A percentile compares a stretch with the other conserved stretches of the same genome.
Evolutionary conservation across 1,140 invertebrate genomes (phyloP).

Genomic region (Dreissena polymorpha): DNA sequence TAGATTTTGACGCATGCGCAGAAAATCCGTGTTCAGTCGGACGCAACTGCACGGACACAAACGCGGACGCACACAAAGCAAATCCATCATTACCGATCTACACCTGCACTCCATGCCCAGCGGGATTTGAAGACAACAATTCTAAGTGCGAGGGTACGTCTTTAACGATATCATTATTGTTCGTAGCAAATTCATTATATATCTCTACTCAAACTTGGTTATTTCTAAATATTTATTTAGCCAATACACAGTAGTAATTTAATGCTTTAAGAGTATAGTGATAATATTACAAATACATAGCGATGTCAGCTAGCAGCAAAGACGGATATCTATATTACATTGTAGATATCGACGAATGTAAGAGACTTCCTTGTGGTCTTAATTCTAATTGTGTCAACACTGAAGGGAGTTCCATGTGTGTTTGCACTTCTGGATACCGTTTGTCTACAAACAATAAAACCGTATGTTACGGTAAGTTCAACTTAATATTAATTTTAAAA

Average conservation of each 20-base stretch:
- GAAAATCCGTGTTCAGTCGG: too few relatives aligned
- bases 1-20: background rate
- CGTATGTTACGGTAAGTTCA: background rate
- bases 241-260: background rate
- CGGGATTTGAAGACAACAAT: too few relatives aligned
- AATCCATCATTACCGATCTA: background rate
- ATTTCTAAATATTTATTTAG: background rate
- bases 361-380: background rate
- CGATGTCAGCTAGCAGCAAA: background rate
- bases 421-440: background rate
- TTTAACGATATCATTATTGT: too few relatives aligned
- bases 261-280: background rate
- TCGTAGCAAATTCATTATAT: too few relatives aligned
- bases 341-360: background rate
- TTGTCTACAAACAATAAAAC: background rate
- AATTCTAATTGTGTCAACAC: conserved; percentile 21
- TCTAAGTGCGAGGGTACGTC: too few relatives aligned
- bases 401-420: background rate
- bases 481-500: background rate
- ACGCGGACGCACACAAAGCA: background rate
- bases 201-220: background rate
- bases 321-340: background rate
- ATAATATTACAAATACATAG: background rate
- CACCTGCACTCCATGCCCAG: background rate
- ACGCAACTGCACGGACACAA: too few relatives aligned